A percentile compares a stretch with the other conserved stretches of the same genome.
Conservation (phyloP, 37 sponge, comb jelly and placozoan species). For the Aphrocallistes beatrix region DNA sequence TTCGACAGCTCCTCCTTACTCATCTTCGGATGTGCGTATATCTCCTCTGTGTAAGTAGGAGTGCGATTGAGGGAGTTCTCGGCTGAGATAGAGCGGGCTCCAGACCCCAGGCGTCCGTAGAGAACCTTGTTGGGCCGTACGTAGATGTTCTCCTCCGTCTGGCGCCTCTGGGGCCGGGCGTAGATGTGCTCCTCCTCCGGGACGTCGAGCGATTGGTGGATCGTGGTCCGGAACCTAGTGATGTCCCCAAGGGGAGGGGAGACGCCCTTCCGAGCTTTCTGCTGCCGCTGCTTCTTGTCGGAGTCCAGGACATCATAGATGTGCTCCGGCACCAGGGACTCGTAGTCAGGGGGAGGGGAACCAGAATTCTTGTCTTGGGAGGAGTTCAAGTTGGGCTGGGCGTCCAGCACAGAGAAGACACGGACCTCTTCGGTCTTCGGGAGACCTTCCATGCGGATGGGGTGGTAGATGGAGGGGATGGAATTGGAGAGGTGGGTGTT, state of each 20-base stretch:
- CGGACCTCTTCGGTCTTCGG: background rate
- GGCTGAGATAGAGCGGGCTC: background rate
- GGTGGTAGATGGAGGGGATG: background rate
- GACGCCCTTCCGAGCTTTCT: background rate
- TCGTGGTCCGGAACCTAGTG: background rate
- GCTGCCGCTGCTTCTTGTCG: too few species aligned
- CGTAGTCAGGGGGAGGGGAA: slow-evolving; percentile 1
- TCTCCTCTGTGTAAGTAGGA: background rate
- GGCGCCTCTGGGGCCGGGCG: background rate
- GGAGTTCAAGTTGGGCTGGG: background rate
- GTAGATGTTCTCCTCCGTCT: background rate
- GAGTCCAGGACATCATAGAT: background rate
- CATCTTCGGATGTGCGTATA: background rate
- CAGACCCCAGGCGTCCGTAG: background rate
- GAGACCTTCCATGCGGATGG: background rate
- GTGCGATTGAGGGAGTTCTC: background rate
- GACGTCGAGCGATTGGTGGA: background rate
- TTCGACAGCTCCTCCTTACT: background rate
- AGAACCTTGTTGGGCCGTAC: background rate
- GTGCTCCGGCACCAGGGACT: background rate
- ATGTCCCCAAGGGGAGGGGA: background rate
- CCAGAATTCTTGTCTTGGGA: background rate
- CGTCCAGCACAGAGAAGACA: background rate
- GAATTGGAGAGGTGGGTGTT: background rate
- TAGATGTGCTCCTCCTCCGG: background rate